Base-by-base conservation (phyloP, 1,140 invertebrate species). In the Tetramorium parvispinum region DNA sequence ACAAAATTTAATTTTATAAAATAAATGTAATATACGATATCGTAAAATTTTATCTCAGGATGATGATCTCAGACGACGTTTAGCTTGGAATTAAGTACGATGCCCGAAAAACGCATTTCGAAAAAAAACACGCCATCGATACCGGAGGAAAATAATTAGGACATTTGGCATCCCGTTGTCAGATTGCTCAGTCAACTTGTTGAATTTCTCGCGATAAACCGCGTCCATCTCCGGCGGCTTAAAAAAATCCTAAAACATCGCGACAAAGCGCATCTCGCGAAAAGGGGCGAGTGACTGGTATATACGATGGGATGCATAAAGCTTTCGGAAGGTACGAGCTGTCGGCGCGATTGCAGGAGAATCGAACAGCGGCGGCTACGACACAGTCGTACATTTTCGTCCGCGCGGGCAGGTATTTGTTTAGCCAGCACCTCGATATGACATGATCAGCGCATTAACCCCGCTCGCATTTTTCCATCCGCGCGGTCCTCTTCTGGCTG, bases 391-490 rank as follows among this genome's bases (percentile, higher is more conserved):
- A 89, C 88, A 90, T 89, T 83, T 83, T 87, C 79, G 89, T 89
- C 79, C 78, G 79, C 79, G 85, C 89, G 85, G 43, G 61, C 55
- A 66, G 88, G 88, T 91, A 89, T 93, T 93, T 93, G 94, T 95
- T 94, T 92, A 94, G 93, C 93, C 88, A 91, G 91, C 91, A 90
- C 89, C 91, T 92, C 92, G 94, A 94, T 94, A 93, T 94, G 94
- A 94, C 94, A 94, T 94, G 94, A 95, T 95, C 94, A 94, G 94
- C 94, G 94, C 94, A 95, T 94, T 94, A 94, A 94, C 94, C 93
- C 93, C 92, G 93, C 92, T 94, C 92, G 91, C 92, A 93, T 94
- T 95, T 94, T 94, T 94, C 92, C 93, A 93, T 92, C 91, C 93
- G 92, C 92, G 87, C 89, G 89, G 88, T 91, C 85, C 90, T 94